Evolutionary conservation across 2,888 invertebrate species (phyloP).

Genomic region (Schrankia costaestrigalis): DNA sequence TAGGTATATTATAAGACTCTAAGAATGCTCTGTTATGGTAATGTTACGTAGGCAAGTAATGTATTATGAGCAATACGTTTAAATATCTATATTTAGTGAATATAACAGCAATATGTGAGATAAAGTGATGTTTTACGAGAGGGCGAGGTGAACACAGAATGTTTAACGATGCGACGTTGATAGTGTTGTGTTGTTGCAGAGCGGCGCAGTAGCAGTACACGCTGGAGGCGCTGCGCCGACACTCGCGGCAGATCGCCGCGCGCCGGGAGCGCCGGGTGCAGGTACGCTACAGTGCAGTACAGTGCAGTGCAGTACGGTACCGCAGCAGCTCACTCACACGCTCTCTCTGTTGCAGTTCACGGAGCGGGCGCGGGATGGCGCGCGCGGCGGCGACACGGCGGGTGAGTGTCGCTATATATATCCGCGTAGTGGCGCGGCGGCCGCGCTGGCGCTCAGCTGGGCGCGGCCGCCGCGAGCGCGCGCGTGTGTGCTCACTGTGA

Average conservation of each 20-base stretch:
- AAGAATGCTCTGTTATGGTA: no score
- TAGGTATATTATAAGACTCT: no score
- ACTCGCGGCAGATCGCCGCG: constrained; percentile 92
- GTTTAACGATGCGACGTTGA: no score
- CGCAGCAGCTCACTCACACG: constrained; percentile 31
- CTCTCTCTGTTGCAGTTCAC: constrained; percentile 66
- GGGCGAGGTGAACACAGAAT: no score
- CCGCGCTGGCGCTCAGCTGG: constrained; percentile 44
- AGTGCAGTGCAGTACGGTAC: constrained; percentile 16
- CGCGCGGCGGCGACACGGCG: constrained; percentile 62
- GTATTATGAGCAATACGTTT: no score
- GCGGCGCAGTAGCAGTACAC: constrained; percentile 42
- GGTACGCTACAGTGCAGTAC: constrained; percentile 73
- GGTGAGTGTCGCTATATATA: constrained; percentile 50
- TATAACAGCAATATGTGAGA: no score
- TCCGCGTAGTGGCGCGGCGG: constrained; percentile 40
- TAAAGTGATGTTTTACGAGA: no score
- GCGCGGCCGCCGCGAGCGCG: constrained; percentile 40
- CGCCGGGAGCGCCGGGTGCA: constrained; percentile 88
- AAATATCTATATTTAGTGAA: no score
- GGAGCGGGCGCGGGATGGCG: constrained; percentile 71
- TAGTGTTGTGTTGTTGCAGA: not conserved
- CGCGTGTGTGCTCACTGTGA: no score
- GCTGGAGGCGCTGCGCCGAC: constrained; percentile 90
- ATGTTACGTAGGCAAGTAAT: no score